Conservation (phyloP, 2,888 invertebrate species). For the Fragum whitleyi region DNA sequence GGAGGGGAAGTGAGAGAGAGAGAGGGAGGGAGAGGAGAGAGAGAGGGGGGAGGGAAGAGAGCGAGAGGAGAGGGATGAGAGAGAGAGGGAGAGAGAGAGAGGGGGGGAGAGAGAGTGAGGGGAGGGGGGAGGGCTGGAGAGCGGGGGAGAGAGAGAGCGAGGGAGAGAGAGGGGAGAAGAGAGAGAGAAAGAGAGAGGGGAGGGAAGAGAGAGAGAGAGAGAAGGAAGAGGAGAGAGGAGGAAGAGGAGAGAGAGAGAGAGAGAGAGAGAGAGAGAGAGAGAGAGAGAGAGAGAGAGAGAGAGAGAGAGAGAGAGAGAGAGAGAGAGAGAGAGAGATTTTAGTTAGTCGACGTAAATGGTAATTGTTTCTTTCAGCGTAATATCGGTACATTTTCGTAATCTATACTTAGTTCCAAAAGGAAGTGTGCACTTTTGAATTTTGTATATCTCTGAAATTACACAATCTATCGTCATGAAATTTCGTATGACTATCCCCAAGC, state of each 20-base stretch:
- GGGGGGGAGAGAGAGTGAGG: slow-evolving; percentile 23
- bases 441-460: too few species aligned
- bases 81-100: slow-evolving; percentile 12
- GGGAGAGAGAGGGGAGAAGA: too few species aligned
- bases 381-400: too few species aligned
- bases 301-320: slow-evolving; percentile 13
- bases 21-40: background rate
- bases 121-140: slow-evolving; percentile 7
- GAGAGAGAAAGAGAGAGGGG: slow-evolving; percentile 17
- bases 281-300: background rate
- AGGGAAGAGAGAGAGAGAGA: background rate
- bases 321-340: too few species aligned
- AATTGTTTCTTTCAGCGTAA: too few species aligned
- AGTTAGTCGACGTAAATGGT: too few species aligned
- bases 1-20: background rate
- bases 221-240: slow-evolving; percentile 1
- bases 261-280: background rate
- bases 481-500: too few species aligned
- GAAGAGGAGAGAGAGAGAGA: slow-evolving; percentile 8
- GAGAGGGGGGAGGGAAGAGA: background rate
- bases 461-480: too few species aligned
- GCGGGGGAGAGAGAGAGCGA: too few species aligned
- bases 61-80: background rate
- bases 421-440: too few species aligned
- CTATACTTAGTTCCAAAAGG: too few species aligned